Base-by-base conservation (phyloP, 2,888 invertebrate species). In the Dasypolia templi region DNA sequence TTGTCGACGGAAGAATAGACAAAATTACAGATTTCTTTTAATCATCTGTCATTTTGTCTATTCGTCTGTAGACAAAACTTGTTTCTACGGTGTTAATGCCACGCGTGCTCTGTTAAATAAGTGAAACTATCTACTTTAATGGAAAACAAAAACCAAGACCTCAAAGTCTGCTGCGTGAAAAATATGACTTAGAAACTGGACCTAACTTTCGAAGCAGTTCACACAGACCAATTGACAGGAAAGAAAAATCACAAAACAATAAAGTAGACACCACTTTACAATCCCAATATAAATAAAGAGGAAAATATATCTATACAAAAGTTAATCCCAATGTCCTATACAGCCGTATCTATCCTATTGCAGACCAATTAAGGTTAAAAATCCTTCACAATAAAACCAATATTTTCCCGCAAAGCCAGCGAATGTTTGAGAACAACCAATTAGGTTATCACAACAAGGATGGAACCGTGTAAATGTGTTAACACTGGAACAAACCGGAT, bases 371-470 rank as follows among this genome's bases (percentile, higher is more conserved):
- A 44, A 6, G 22, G 14, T 44, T 29, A 2, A 19, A 75, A 59
- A 39, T 26, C 61, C 29, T 39, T 11, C n/a, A 51, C 42, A 51
- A 51, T 44, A 29, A 65, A 59, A 32, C 3, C 35, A 35, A 19
- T 14, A 14, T 35, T 59, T 59, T 68, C 0, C 17, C 12, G 49
- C 44, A 22, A 75, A 22, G n/a, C 22, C 17, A 46, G 68, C 7
- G 12, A 76, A 62, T 46, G 63, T 3, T 17, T 17, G 51, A 12
- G 12, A 19, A 53, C 46, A 58, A 53, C 26, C 59, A 79, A 72
- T 77, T 79, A 59, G 7, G 46, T 53, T 59, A 72, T 79, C 39
- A 64, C 39, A 79, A 59, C 63, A 63, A 42, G 26, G 53, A 42
- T 42, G 32, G 59, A 11, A n/a, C 11, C 39, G 29, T 63, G 11